These are phyloP conservation scores for Phataginus tetradactyla DNA, from an alignment of 2,797 vertebrate genomes.

Conservation along the genomic window DNA sequence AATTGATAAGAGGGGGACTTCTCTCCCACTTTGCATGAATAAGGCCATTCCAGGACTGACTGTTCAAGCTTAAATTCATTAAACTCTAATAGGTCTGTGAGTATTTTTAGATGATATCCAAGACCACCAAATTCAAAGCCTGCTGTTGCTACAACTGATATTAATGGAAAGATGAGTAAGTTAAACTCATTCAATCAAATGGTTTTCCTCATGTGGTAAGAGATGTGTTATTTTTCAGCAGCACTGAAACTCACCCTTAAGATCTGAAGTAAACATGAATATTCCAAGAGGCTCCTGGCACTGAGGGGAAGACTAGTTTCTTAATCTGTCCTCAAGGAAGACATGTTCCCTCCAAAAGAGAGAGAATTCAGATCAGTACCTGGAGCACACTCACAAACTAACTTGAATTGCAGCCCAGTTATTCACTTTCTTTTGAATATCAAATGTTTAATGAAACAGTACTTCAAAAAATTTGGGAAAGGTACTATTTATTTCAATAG, in stretches of 20 bases:
- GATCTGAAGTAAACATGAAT: not conserved
- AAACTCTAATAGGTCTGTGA: not conserved
- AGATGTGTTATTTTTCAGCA: conserved; percentile 21
- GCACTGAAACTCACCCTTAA: not conserved
- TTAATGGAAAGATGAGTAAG: conserved; percentile 54
- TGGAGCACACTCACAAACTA: not conserved
- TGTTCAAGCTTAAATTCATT: conserved; percentile 9
- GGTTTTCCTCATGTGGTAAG: not conserved
- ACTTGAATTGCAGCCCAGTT: not conserved
- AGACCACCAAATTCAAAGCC: conserved; percentile 2
- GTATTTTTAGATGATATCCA: conserved; percentile 35
- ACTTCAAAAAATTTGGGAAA: not conserved
- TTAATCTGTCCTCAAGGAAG: not conserved
- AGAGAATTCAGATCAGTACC: not conserved
- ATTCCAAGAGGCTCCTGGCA: not conserved
- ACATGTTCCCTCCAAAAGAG: not conserved
- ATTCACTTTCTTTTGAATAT: conserved; percentile 7
- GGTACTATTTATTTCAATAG: not conserved
- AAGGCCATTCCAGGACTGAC: not conserved
- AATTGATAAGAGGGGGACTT: not conserved
- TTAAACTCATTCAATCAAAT: conserved; percentile 24
- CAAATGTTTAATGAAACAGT: conserved; percentile 6
- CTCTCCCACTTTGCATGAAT: not conserved
- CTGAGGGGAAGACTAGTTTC: not conserved
- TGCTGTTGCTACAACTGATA: not conserved